A percentile compares a stretch with the other conserved stretches of the same genome.
These are phyloP conservation scores for Lasioglossum figueresi DNA, from an alignment of 2,888 invertebrate species.

Conservation along the genomic window DNA sequence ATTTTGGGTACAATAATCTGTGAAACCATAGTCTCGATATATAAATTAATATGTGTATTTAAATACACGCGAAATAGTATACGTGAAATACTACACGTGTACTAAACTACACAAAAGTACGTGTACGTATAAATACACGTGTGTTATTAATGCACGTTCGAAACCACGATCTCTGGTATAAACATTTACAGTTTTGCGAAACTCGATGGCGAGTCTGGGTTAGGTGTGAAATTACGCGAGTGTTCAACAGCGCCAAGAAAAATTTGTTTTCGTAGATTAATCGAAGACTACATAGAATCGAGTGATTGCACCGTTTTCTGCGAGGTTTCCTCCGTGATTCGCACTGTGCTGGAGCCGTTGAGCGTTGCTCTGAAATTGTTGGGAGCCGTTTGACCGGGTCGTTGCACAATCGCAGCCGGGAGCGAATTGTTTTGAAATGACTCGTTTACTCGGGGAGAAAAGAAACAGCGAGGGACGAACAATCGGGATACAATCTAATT, in stretches of 20 bases:
- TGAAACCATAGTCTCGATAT: too few relatives aligned
- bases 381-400: conserved; percentile 10
- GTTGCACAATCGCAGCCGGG: conserved; percentile 15
- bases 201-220: not conserved
- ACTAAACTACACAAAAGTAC: too few relatives aligned
- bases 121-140: too few relatives aligned
- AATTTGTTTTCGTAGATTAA: not conserved
- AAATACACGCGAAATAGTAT: too few relatives aligned
- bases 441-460: conserved; percentile 52
- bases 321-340: not conserved
- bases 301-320: not conserved
- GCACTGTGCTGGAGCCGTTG: not conserved
- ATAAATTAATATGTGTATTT: too few relatives aligned
- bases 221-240: not conserved
- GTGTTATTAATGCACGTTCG: too few relatives aligned
- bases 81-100: too few relatives aligned
- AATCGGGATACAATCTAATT: conserved; percentile 79
- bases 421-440: conserved; percentile 72
- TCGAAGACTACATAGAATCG: not conserved
- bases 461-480: conserved; percentile 51
- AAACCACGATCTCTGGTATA: too few relatives aligned
- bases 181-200: not conserved
- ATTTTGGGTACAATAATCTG: too few relatives aligned
- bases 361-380: conserved; percentile 4
- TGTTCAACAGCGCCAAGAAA: not conserved